phyloP scores from a whole-genome alignment of 1,140 invertebrate species.

The Ptiloglossa arizonensis region DNA sequence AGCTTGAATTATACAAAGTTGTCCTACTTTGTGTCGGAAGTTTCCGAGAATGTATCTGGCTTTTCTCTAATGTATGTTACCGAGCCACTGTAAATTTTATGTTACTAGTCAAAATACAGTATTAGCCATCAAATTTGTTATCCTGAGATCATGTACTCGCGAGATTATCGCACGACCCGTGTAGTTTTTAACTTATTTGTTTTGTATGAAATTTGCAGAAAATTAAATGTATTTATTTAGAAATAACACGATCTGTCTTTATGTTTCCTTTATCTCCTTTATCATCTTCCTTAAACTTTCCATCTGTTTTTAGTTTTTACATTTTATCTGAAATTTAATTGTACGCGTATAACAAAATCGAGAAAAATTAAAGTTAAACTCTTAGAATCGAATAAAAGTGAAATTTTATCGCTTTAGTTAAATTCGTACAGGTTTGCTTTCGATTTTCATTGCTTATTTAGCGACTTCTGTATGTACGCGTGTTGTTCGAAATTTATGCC shows the following conservation, averaged over 20 bases:
- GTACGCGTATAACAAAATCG: too few species aligned
- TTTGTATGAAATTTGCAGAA: conserved; percentile 9
- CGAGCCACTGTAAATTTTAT: not conserved
- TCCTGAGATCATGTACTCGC: not conserved
- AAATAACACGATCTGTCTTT: not conserved
- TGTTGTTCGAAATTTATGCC: not conserved
- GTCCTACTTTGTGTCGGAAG: too few species aligned
- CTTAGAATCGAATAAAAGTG: too few species aligned
- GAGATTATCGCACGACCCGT: not conserved
- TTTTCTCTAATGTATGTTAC: not conserved
- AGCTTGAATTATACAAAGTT: not conserved
- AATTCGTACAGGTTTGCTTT: too few species aligned
- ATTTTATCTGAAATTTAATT: too few species aligned
- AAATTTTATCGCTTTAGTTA: too few species aligned
- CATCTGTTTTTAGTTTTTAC: too few species aligned
- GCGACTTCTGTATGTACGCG: too few species aligned
- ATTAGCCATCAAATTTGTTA: conserved; percentile 47
- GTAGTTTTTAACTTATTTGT: conserved; percentile 31
- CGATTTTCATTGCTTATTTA: too few species aligned
- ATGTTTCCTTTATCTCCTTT: not conserved
- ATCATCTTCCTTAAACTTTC: not conserved
- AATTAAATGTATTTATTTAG: conserved; percentile 28
- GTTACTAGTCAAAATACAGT: conserved; percentile 63
- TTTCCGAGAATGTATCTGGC: not conserved
- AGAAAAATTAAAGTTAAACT: too few species aligned